Conservation (phyloP, 2,797 vertebrate genomes). For the Dendrocincla fuliginosa region DNA sequence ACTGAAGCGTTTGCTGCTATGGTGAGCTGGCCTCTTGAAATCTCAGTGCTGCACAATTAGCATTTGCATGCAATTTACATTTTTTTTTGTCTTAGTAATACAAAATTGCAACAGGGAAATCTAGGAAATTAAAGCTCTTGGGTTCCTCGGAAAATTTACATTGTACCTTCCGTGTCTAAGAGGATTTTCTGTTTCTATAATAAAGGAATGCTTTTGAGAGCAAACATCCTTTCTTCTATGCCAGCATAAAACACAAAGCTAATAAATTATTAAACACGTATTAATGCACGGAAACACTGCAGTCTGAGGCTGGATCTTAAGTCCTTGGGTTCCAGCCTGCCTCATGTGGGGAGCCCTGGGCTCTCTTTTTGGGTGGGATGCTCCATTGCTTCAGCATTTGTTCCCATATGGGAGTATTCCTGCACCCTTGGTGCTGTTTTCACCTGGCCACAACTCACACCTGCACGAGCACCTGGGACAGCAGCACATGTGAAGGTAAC, state of each 20-base stretch:
- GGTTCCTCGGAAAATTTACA: neutral
- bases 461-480: rapidly evolving
- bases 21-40: neutral
- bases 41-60: neutral
- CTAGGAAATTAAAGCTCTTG: neutral
- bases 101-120: neutral
- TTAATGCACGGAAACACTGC: neutral
- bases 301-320: neutral
- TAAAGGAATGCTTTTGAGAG: neutral
- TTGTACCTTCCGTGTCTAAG: neutral
- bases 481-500: neutral
- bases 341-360: neutral
- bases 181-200: neutral
- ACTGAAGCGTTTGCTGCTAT: neutral
- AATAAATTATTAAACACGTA: neutral
- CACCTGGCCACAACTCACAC: neutral
- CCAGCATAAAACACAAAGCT: neutral
- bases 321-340: neutral
- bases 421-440: neutral
- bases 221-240: neutral
- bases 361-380: neutral
- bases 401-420: neutral
- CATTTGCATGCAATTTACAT: neutral
- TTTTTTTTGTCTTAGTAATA: neutral
- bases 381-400: neutral